Evolutionary conservation across 1,140 invertebrate species (phyloP), one percentile per base, ranked within the genome.

Genomic region (Ceratoteleas bidentatus): DNA sequence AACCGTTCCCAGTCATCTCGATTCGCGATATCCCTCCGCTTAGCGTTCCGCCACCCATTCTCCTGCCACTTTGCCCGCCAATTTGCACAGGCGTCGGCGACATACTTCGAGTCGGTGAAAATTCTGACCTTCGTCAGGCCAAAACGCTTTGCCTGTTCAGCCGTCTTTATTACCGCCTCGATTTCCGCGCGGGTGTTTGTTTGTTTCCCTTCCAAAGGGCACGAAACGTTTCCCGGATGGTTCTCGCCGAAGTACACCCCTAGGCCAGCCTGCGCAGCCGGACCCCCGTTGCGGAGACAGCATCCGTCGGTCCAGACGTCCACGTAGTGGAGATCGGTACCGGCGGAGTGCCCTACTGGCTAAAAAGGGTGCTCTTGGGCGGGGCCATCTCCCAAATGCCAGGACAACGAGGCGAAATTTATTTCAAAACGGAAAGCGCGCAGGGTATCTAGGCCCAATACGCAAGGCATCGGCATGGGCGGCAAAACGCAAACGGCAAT

Each of bases 291-390:
- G 11, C 49, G 34, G 2, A 34, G 10, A 8, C 58, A 73, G 6
- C 58, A 58, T 0, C 69, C 58, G 15, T 74, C 60, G 0, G 61
- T 65, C 52, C 61, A 74, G 3, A 74, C 53, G 10, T 74, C 53
- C 14, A 50, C 10, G 24, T 24, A 24, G 24, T 24, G 24, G 24
- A 24, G 24, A 24, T 24, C 40, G 0, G n/a, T 1, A 6, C 6
- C 40, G n/a, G 2, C 40, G 6, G 40, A 43, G 1, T 43, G 40
- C 40, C 2, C 40, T 43, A 24, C 24, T 24, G 24, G 24, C 24
- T 4, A 2, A 45, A 11, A 40, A 40, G 38, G 8, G 8, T 40
- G 38, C 0, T 6, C 6, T 6, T 11, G 2, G 11, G 38, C 8
- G 38, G 8, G 2, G 6, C 38, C 38, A 6, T 8, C 6, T 40